Base-by-base conservation (phyloP, 2,113 vertebrate genomes). In the Psophia crepitans region DNA sequence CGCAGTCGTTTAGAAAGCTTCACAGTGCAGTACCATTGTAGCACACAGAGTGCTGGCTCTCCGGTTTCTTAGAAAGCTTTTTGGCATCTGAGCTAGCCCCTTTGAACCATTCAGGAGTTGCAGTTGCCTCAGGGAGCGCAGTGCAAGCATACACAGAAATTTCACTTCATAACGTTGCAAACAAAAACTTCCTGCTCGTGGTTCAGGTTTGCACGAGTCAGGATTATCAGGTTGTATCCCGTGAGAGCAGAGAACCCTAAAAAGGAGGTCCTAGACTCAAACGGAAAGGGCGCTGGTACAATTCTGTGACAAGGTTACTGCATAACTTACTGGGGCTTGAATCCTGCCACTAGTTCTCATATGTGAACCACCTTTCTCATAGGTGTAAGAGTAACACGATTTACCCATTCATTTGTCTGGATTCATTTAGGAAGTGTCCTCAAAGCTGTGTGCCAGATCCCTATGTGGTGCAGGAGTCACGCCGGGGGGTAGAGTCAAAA, bases 401-500 rank as follows among this genome's bases (percentile, higher is more conserved):
- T 84, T 37, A 85, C 30, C 46, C 49, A 6, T 28, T 7, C n/a
- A 37, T 95, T 87, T 82, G 22, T 87, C 91, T 87, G 70, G 84
- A 93, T 93, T 91, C 44, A 37, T 79, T 94, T 89, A 93, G 49
- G 39, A 94, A 85, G 48, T 27, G 44, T 69, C 65, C 82, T 91
- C 61, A 57, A 89, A 96, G 75, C 81, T 90, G 87, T 87, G 49
- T 87, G 87, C 87, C 61, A 91, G 87, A 93, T 82, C 89, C 82
- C 61, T 92, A 0, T 77, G 65, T 49, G 61, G 43, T 57, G 74
- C 78, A 87, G 57, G 74, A 95, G 43, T 85, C 81, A 68, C 33
- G 1, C 65, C 43, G 56, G 57, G 73, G 76, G 39, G 51, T 51
- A 75, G 43, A 87, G 88, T 85, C 48, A 66, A 23, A 76, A 88